These are phyloP conservation scores for Eonycteris spelaea DNA, from an alignment of 2,113 vertebrate genomes.

Conservation along the genomic window DNA sequence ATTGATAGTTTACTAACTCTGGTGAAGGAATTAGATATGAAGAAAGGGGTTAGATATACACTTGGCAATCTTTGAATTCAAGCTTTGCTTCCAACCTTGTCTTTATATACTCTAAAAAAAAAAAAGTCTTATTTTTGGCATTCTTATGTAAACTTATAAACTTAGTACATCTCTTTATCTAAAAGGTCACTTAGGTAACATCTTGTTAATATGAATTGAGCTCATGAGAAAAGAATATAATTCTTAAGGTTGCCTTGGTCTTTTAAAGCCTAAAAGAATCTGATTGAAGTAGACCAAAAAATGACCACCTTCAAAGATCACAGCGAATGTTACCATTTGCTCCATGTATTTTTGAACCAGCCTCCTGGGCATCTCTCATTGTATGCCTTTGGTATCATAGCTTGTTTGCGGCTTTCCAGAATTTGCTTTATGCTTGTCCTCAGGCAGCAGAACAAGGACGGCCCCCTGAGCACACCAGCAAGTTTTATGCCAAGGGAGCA, in stretches of 20 bases:
- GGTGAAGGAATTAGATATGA: neutral
- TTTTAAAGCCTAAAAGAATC: neutral
- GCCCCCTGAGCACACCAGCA: conserved; percentile 98
- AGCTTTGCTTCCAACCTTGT: neutral
- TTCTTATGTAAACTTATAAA: neutral
- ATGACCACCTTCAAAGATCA: neutral
- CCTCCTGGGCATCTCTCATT: neutral
- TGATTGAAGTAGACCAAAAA: conserved; percentile 7
- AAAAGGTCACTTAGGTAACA: neutral
- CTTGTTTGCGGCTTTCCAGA: neutral
- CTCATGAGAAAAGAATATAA: neutral
- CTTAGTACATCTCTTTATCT: neutral
- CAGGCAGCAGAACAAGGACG: conserved; percentile 98
- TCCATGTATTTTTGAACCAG: neutral
- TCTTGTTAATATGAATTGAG: neutral
- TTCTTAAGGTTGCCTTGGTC: conserved; percentile 17
- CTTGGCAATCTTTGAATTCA: neutral
- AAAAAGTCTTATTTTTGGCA: neutral
- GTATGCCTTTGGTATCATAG: neutral
- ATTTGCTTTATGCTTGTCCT: conserved; percentile 10
- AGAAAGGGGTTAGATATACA: neutral
- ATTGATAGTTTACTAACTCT: neutral
- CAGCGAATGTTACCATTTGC: neutral
- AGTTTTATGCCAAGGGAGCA: conserved; percentile 98
- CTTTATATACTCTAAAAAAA: neutral